Evolutionary conservation across 2,113 vertebrate genomes (phyloP).

Genomic region (Herpetotheres cachinnans): DNA sequence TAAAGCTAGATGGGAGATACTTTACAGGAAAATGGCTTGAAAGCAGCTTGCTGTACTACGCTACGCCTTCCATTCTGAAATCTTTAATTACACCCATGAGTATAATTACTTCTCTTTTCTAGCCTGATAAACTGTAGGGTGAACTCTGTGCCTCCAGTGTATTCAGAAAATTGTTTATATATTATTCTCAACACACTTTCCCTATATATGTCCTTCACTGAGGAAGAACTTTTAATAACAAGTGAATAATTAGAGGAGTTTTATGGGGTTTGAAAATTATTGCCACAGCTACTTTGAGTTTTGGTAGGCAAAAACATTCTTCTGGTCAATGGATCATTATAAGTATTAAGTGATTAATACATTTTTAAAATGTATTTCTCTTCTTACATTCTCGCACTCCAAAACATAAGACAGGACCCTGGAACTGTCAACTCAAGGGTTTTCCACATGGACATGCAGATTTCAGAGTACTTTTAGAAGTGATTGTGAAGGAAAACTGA

Average conservation of each 20-base stretch:
- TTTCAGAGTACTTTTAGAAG: neutral
- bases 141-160: neutral
- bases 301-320: neutral
- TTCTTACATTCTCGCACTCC: neutral
- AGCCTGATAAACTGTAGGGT: slow-evolving; percentile 10
- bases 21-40: slow-evolving; percentile 24
- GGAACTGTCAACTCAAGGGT: neutral
- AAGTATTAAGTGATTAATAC: neutral
- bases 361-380: neutral
- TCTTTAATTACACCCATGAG: slow-evolving; percentile 45
- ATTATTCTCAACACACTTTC: slow-evolving; percentile 7
- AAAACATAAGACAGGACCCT: neutral
- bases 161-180: slow-evolving; percentile 44
- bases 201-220: neutral
- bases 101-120: slow-evolving; percentile 50
- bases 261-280: neutral
- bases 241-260: neutral
- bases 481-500: neutral
- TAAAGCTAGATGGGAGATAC: neutral
- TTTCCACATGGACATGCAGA: neutral
- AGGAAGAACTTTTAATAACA: neutral
- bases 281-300: neutral
- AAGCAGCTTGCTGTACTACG: neutral
- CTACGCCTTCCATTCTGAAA: neutral
- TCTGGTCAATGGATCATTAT: neutral